Evolutionary conservation across 2,888 invertebrate species (phyloP).

Genomic region (Sicus ferrugineus): DNA sequence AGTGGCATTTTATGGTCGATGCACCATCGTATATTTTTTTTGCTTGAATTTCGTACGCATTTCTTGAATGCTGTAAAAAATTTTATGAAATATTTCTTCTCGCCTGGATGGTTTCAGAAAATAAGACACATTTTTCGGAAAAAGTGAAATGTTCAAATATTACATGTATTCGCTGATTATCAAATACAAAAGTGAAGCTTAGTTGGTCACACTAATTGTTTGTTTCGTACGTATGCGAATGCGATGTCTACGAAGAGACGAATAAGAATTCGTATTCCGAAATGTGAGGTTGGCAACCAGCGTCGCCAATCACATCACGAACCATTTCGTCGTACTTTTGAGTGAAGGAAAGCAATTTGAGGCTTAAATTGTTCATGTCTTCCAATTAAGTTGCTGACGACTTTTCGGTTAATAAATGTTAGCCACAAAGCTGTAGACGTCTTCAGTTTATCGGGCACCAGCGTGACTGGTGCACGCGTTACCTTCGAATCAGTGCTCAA

Average conservation of each 20-base stretch:
- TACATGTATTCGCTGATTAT: background rate
- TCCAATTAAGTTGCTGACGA: constrained; percentile 34
- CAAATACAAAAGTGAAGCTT: background rate
- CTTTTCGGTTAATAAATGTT: constrained; percentile 50
- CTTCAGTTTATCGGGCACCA: constrained; percentile 49
- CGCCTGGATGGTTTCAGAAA: constrained; percentile 21
- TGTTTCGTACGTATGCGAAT: constrained; percentile 9
- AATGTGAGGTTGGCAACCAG: constrained; percentile 25
- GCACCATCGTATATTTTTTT: background rate
- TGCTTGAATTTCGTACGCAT: background rate
- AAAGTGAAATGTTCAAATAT: constrained; percentile 27
- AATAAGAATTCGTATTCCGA: constrained; percentile 25
- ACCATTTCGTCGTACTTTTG: constrained; percentile 17
- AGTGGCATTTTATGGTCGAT: constrained; percentile 8
- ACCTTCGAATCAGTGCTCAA: background rate
- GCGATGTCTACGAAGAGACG: constrained; percentile 18
- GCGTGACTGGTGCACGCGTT: constrained; percentile 6
- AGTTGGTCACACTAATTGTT: constrained; percentile 56
- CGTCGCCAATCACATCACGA: constrained; percentile 28
- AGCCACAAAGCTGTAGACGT: constrained; percentile 39
- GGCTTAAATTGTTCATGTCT: constrained; percentile 57
- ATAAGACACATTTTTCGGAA: constrained; percentile 2
- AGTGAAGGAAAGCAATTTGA: constrained; percentile 38
- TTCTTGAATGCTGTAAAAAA: background rate
- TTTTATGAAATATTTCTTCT: constrained; percentile 9